phyloP scores from a whole-genome alignment of 2,797 vertebrate species.

The Sciurus carolinensis region DNA sequence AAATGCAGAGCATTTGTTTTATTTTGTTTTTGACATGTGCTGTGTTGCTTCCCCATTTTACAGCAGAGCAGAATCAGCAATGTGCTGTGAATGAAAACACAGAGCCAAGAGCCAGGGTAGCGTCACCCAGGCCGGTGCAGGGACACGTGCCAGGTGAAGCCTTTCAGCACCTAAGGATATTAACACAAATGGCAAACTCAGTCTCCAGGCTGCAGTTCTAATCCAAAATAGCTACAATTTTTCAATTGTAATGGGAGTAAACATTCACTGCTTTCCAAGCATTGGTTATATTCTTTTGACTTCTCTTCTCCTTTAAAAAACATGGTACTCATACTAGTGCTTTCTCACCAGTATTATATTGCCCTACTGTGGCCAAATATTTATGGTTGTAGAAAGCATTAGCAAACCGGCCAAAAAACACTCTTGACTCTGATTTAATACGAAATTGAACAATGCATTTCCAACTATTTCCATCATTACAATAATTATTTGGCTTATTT shows the following conservation, averaged over 20 bases:
- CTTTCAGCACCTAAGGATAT: slow-evolving; percentile 65
- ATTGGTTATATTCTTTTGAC: slow-evolving; percentile 75
- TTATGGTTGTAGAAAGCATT: slow-evolving; percentile 87
- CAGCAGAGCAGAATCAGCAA: slow-evolving; percentile 59
- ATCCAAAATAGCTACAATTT: slow-evolving; percentile 53
- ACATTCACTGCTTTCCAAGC: slow-evolving; percentile 74
- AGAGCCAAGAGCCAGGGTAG: slow-evolving; percentile 65
- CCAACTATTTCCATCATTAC: slow-evolving; percentile 81
- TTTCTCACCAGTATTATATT: slow-evolving; percentile 90
- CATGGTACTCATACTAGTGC: slow-evolving; percentile 69
- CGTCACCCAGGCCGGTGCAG: slow-evolving; percentile 47
- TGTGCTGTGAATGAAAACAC: not conserved
- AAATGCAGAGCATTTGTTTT: slow-evolving; percentile 63
- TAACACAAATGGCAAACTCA: slow-evolving; percentile 66
- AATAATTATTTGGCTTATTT: slow-evolving; percentile 84
- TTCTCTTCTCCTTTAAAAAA: slow-evolving; percentile 73
- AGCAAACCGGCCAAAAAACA: slow-evolving; percentile 82
- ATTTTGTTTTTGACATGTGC: slow-evolving; percentile 39
- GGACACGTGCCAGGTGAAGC: slow-evolving; percentile 78
- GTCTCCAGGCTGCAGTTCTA: not conserved
- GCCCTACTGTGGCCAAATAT: slow-evolving; percentile 87
- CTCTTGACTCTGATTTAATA: slow-evolving; percentile 84
- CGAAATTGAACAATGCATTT: slow-evolving; percentile 78
- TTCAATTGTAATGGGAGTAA: slow-evolving; percentile 68
- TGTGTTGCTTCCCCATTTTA: not conserved